These are phyloP conservation scores for Auanema freiburgensis DNA, from an alignment of 2,888 invertebrate species.

Conservation along the genomic window DNA sequence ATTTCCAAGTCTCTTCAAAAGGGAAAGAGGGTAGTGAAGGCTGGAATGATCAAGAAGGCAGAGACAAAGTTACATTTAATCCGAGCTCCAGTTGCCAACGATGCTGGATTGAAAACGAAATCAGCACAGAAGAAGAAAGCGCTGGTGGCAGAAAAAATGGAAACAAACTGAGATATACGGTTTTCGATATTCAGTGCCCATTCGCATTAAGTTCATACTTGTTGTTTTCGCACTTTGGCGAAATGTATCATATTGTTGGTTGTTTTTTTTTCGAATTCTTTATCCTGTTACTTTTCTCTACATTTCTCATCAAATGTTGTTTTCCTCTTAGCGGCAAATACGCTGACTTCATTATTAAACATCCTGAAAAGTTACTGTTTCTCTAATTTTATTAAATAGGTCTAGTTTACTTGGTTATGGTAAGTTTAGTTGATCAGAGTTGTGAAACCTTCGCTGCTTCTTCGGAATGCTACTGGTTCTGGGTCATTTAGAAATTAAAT, in stretches of 20 bases:
- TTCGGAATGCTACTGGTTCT: no score
- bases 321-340: not conserved
- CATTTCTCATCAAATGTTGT: conserved; percentile 7
- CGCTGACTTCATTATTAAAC: no score
- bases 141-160: conserved; percentile 19
- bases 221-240: not conserved
- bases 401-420: no score
- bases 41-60: conserved; percentile 52
- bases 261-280: conserved; percentile 5
- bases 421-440: no score
- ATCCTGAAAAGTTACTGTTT: no score
- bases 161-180: conserved; percentile 12
- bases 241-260: not conserved
- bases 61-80: conserved; percentile 60
- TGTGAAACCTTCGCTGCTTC: no score
- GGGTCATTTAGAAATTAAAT: no score
- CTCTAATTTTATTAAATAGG: no score
- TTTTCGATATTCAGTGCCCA: no score
- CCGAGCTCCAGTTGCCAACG: conserved; percentile 53
- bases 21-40: conserved; percentile 54
- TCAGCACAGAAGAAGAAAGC: conserved; percentile 23
- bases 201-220: not conserved
- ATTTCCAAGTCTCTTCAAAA: conserved; percentile 58
- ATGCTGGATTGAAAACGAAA: conserved; percentile 16
- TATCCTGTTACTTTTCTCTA: conserved; percentile 11